phyloP scores from a whole-genome alignment of 2,797 vertebrate genomes.

The Fundulus diaphanus region DNA sequence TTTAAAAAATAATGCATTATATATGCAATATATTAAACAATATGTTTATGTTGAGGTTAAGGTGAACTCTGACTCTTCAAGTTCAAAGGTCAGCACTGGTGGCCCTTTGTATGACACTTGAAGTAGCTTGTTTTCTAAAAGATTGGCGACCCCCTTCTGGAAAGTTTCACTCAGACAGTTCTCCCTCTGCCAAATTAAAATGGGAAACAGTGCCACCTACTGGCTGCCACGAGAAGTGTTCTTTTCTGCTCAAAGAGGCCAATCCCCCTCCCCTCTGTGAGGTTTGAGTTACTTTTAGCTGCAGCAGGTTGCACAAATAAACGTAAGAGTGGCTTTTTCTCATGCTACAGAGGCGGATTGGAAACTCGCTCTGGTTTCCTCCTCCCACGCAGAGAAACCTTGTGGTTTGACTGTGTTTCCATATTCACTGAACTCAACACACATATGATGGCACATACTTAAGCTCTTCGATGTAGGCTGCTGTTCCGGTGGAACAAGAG shows the following conservation, averaged over 20 bases:
- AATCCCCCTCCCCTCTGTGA: not conserved
- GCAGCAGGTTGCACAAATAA: constrained; percentile 58
- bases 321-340: constrained; percentile 31
- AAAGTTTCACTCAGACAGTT: constrained; percentile 26
- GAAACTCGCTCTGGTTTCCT: constrained; percentile 66
- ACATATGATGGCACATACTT: not conserved
- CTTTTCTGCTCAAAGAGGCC: not conserved
- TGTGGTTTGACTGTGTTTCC: constrained; percentile 63
- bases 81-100: too few relatives aligned
- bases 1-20: too few relatives aligned
- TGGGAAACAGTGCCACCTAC: constrained; percentile 66
- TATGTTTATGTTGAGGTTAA: too few relatives aligned
- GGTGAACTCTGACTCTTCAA: too few relatives aligned
- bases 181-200: constrained; percentile 1
- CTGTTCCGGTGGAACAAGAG: constrained; percentile 2
- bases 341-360: constrained; percentile 53
- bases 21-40: too few relatives aligned
- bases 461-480: not conserved
- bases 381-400: constrained; percentile 51
- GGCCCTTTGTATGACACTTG: too few relatives aligned
- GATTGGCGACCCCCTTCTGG: too few relatives aligned
- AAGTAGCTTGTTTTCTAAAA: too few relatives aligned
- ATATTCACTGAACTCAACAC: constrained; percentile 53
- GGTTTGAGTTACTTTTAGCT: constrained; percentile 41
- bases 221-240: constrained; percentile 39